These are phyloP conservation scores for Agapetus fuscipes DNA, from an alignment of 2,888 invertebrate species.

Conservation along the genomic window DNA sequence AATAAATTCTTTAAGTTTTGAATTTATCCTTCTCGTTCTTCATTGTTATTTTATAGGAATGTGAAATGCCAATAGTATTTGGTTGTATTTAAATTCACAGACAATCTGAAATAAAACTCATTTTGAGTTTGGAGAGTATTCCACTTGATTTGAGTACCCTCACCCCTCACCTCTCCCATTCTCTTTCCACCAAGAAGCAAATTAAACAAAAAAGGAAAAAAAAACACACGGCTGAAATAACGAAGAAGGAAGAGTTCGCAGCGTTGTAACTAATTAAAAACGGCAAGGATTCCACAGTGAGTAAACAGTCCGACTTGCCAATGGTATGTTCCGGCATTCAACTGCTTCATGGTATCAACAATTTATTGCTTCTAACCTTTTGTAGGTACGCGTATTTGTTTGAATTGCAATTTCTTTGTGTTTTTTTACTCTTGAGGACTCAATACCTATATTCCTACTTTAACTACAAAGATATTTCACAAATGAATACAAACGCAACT, in stretches of 20 bases:
- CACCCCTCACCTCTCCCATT: no score
- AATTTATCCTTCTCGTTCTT: no score
- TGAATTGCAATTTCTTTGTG: slow-evolving; percentile 19
- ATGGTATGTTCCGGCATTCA: slow-evolving; percentile 11
- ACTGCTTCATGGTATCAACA: not conserved
- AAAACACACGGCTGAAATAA: slow-evolving; percentile 17
- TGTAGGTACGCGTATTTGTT: slow-evolving; percentile 20
- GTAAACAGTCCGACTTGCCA: slow-evolving; percentile 7
- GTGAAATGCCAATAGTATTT: no score
- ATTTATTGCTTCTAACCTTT: slow-evolving; percentile 18
- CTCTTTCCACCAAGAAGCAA: slow-evolving; percentile 8
- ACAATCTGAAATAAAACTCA: no score
- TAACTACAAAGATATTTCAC: no score
- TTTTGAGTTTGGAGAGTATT: no score
- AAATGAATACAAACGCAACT: no score
- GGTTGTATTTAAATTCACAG: no score
- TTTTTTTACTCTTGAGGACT: not conserved
- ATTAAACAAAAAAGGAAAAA: slow-evolving; percentile 19
- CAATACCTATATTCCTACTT: no score
- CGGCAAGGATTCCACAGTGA: slow-evolving; percentile 13
- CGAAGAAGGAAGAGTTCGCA: slow-evolving; percentile 19
- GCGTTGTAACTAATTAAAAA: slow-evolving; percentile 20
- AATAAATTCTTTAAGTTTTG: no score
- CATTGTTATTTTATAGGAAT: no score
- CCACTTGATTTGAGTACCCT: no score